phyloP scores from a whole-genome alignment of 2,113 vertebrate genomes.

The Tachuris rubrigastra region DNA sequence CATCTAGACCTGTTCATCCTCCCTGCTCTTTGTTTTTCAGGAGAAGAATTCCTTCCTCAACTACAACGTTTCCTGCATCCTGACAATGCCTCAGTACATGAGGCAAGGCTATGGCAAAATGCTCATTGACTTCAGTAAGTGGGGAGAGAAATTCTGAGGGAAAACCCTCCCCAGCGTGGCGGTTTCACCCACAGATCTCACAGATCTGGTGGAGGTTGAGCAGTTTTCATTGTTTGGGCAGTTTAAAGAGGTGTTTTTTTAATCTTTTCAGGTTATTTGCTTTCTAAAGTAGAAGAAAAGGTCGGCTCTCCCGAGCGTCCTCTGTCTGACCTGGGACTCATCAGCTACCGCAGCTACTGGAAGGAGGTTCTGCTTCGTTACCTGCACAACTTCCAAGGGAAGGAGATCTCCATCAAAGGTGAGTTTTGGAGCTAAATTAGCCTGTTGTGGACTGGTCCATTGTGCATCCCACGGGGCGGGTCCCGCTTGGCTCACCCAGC shows the following conservation, averaged over 20 bases:
- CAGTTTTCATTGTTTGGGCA: background rate
- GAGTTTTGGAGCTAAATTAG: background rate
- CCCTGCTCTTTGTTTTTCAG: slow-evolving; percentile 68
- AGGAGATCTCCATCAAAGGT: slow-evolving; percentile 99
- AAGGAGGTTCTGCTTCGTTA: slow-evolving; percentile 96
- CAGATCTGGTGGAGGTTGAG: background rate
- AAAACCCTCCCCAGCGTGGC: fast-evolving
- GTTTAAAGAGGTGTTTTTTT: background rate
- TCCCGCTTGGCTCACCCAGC: background rate
- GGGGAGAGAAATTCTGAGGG: background rate
- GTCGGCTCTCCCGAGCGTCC: slow-evolving; percentile 96
- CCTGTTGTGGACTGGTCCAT: background rate
- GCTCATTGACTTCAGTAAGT: slow-evolving; percentile 99
- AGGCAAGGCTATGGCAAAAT: slow-evolving; percentile 98
- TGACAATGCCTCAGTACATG: slow-evolving; percentile 99
- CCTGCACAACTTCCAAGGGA: slow-evolving; percentile 96
- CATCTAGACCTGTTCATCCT: background rate
- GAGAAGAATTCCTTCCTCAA: slow-evolving; percentile 99
- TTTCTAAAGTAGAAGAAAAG: slow-evolving; percentile 98
- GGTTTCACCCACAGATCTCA: background rate
- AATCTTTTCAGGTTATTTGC: slow-evolving; percentile 85
- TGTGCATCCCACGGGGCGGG: too few species aligned
- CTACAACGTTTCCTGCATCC: slow-evolving; percentile 98
- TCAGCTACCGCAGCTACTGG: slow-evolving; percentile 99
- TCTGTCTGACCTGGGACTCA: slow-evolving; percentile 94